Percentiles rank a stretch among this genome's conserved stretches.
Evolutionary conservation across 2,797 vertebrate species (phyloP).

Genomic region (Poeciliopsis paucimaculata): DNA sequence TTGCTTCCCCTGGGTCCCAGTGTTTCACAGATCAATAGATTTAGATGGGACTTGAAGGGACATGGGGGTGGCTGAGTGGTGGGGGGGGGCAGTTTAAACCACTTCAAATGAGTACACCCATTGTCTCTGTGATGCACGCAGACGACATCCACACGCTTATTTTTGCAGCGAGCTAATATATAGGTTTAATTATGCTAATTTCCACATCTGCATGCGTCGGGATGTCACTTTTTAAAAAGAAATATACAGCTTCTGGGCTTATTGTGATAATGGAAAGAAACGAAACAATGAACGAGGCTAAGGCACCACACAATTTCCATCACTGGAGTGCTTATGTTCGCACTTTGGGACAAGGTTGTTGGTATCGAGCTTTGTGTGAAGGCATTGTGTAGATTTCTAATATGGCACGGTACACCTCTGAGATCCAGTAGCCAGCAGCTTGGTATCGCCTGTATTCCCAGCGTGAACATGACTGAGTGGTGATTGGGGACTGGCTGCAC

Average conservation of each 20-base stretch:
- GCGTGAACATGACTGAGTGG: conserved; percentile 76
- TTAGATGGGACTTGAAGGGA: conserved; percentile 87
- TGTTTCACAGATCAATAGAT: conserved; percentile 99
- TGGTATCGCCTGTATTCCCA: conserved; percentile 74
- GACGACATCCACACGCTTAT: conserved; percentile 72
- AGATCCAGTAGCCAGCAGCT: conserved; percentile 71
- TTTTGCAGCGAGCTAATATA: conserved; percentile 79
- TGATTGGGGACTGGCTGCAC: conserved; percentile 74
- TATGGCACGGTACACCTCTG: conserved; percentile 69
- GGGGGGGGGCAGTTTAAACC: conserved; percentile 77
- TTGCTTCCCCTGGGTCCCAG: conserved; percentile 89
- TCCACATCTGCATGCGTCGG: conserved; percentile 40
- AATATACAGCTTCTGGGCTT: conserved; percentile 69
- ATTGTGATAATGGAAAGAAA: conserved; percentile 74
- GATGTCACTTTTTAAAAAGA: conserved; percentile 55
- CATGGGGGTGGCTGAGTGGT: conserved; percentile 15
- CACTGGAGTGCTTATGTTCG: conserved; percentile 69
- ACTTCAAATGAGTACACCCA: conserved; percentile 71
- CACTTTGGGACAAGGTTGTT: conserved; percentile 76
- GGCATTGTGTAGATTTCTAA: conserved; percentile 76
- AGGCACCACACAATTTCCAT: conserved; percentile 57
- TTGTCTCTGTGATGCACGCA: conserved; percentile 72
- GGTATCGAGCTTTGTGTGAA: conserved; percentile 75
- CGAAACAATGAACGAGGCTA: conserved; percentile 78
- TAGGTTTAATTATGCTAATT: conserved; percentile 80